Percentiles rank a stretch among this genome's conserved stretches.
Conservation (phyloP, 2,797 vertebrate species). For the Myripristis murdjan region DNA sequence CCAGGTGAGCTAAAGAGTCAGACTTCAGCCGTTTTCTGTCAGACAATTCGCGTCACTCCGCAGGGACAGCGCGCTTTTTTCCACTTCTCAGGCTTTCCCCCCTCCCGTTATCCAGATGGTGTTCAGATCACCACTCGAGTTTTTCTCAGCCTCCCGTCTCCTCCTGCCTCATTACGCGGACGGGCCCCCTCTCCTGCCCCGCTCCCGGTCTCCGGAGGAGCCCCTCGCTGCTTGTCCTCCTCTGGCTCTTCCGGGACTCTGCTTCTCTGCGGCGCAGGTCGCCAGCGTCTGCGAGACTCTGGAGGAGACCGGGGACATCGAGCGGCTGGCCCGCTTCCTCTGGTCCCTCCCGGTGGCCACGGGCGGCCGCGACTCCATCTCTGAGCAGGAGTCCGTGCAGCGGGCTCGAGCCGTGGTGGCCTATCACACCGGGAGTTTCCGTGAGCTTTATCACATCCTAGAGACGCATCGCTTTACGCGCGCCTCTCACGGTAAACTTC, state of each 20-base stretch:
- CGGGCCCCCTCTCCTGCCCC: slow-evolving; percentile 87
- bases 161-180: slow-evolving; percentile 93
- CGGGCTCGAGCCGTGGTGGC: slow-evolving; percentile 96
- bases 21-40: slow-evolving; percentile 40
- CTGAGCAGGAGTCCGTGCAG: slow-evolving; percentile 97
- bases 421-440: slow-evolving; percentile 96
- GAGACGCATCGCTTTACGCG: slow-evolving; percentile 98
- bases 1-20: slow-evolving; percentile 78
- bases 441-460: slow-evolving; percentile 96
- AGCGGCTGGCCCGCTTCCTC: slow-evolving; percentile 96
- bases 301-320: slow-evolving; percentile 98
- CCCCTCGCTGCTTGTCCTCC: slow-evolving; percentile 85
- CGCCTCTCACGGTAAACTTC: slow-evolving; percentile 95
- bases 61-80: slow-evolving; percentile 35
- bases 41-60: slow-evolving; percentile 18
- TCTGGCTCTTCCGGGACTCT: slow-evolving; percentile 91
- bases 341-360: slow-evolving; percentile 97
- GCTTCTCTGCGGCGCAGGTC: slow-evolving; percentile 97
- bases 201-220: slow-evolving; percentile 91
- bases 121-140: slow-evolving; percentile 95
- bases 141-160: slow-evolving; percentile 93
- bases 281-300: slow-evolving; percentile 98
- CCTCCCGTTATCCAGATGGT: slow-evolving; percentile 90
- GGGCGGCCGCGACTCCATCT: slow-evolving; percentile 95
- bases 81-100: slow-evolving; percentile 63